A percentile compares a stretch with the other conserved stretches of the same genome.
Evolutionary conservation across 37 sponge, comb jelly and placozoan species (phyloP).

Genomic region (Theonella swinhoei): DNA sequence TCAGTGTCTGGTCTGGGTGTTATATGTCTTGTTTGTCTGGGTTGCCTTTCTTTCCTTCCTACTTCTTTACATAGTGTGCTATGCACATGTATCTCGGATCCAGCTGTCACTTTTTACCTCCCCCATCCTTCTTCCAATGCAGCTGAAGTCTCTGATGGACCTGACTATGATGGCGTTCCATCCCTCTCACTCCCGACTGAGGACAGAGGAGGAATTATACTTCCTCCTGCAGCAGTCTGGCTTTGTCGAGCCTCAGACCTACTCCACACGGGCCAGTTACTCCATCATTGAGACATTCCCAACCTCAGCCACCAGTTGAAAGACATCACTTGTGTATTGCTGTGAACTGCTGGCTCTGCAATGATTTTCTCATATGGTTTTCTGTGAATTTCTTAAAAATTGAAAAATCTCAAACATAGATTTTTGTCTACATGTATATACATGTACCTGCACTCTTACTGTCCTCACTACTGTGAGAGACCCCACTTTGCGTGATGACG

Average conservation of each 20-base stretch:
- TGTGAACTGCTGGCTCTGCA: background rate
- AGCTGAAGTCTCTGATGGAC: conserved; percentile 81
- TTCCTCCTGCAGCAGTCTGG: conserved; percentile 72
- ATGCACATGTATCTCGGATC: no score
- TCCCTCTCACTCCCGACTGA: conserved; percentile 79
- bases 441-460: no score
- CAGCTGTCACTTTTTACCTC: no score
- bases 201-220: conserved; percentile 69
- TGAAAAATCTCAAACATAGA: no score
- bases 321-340: background rate
- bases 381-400: no score
- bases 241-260: conserved; percentile 55
- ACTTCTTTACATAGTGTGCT: no score
- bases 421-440: no score
- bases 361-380: background rate
- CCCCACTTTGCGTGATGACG: no score
- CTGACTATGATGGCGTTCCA: conserved; percentile 86
- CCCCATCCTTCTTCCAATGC: background rate
- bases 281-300: conserved; percentile 68
- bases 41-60: no score
- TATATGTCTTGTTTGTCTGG: no score
- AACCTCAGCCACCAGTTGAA: background rate
- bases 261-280: conserved; percentile 74
- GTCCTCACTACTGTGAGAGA: no score
- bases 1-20: no score